Conservation (phyloP, 30 jellyfish, hydroid and myxozoan genomes). For the Aurelia aurita region DNA sequence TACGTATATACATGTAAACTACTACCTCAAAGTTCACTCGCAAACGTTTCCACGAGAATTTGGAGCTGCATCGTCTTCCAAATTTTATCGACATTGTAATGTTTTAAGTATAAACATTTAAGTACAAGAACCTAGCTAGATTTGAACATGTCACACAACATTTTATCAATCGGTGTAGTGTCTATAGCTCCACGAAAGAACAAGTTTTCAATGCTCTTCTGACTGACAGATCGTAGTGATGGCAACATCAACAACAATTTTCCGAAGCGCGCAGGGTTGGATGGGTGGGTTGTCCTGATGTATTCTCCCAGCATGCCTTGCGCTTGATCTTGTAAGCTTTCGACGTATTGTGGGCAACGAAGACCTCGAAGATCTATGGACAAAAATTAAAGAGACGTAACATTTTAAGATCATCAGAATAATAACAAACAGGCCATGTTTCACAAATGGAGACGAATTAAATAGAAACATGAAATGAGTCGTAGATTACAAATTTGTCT, state of each 20-base stretch:
- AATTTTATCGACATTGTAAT: no score
- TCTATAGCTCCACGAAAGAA: conserved; percentile 96
- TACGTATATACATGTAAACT: no score
- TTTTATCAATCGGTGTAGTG: conserved; percentile 88
- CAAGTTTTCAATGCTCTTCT: conserved; percentile 85
- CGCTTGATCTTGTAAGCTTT: conserved; percentile 96
- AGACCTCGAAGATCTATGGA: conserved; percentile 91
- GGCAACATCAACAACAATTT: conserved; percentile 93
- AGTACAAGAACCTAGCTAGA: conserved; percentile 44
- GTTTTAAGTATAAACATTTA: no score
- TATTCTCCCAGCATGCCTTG: conserved; percentile 99
- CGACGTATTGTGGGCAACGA: conserved; percentile 97
- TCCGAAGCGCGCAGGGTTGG: conserved; percentile 96
- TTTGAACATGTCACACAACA: conserved; percentile 96
- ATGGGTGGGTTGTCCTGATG: conserved; percentile 88
- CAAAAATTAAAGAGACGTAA: neutral
- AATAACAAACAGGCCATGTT: neutral
- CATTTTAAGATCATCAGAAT: neutral
- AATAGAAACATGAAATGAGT: no score
- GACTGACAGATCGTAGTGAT: conserved; percentile 95
- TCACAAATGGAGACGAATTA: no score
- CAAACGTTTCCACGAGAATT: no score
- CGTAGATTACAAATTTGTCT: no score
- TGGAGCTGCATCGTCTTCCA: no score
- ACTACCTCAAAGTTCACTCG: no score